Conservation (phyloP, 2,888 invertebrate genomes). For the Panopea generosa region DNA sequence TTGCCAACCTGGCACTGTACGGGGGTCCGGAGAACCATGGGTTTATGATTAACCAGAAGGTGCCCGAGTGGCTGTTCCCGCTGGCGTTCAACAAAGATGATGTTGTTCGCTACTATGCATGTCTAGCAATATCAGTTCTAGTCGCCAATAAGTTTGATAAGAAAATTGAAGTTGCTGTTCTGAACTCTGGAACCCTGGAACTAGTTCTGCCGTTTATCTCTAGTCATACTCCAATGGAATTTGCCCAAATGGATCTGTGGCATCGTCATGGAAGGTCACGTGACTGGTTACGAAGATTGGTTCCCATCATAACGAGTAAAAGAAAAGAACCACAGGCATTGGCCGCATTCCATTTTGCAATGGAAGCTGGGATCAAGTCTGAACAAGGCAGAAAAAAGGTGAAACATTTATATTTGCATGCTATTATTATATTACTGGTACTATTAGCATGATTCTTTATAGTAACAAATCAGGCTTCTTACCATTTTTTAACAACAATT, state of each 20-base stretch:
- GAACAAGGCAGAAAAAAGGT: conserved; percentile 81
- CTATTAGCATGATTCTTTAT: too few relatives aligned
- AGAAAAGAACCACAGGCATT: conserved; percentile 97
- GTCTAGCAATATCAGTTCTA: conserved; percentile 97
- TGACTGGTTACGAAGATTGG: conserved; percentile 96
- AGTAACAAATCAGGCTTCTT: too few relatives aligned
- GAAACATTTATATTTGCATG: too few relatives aligned
- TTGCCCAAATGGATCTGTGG: conserved; percentile 91
- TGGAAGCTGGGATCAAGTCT: conserved; percentile 99
- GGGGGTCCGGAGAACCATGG: conserved; percentile 99
- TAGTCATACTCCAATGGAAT: conserved; percentile 96
- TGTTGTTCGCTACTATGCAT: conserved; percentile 94
- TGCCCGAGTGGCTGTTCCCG: conserved; percentile 96
- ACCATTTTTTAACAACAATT: too few relatives aligned
- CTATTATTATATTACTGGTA: too few relatives aligned
- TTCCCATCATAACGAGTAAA: conserved; percentile 97
- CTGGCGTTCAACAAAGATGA: conserved; percentile 98
- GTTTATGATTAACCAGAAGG: conserved; percentile 95
- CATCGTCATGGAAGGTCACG: conserved; percentile 98
- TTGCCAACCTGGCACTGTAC: conserved; percentile 98
- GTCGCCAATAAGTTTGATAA: conserved; percentile 99
- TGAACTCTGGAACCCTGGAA: conserved; percentile 97
- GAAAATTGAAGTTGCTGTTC: conserved; percentile 98
- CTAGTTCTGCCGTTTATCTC: conserved; percentile 98
- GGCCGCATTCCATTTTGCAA: conserved; percentile 98